Percentiles rank a stretch among this genome's conserved stretches.
These are phyloP conservation scores for Mantis religiosa DNA, from an alignment of 2,888 invertebrate species.

Conservation along the genomic window DNA sequence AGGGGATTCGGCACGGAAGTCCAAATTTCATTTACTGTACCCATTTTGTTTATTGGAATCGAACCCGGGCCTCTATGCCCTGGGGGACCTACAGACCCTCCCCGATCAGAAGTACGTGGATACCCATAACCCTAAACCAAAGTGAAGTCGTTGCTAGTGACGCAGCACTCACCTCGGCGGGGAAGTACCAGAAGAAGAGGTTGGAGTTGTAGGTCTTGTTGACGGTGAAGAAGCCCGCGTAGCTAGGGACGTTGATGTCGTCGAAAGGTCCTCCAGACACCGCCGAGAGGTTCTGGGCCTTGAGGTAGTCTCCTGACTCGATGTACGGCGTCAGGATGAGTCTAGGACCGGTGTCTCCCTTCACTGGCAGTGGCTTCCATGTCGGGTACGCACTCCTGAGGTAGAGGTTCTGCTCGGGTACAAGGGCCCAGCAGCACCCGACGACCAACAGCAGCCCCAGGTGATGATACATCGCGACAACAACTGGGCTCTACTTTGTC, in stretches of 20 bases:
- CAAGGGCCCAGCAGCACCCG: too few relatives aligned
- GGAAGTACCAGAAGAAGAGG: constrained; percentile 52
- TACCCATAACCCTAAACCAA: too few relatives aligned
- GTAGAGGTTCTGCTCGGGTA: not conserved
- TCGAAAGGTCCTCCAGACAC: constrained; percentile 46
- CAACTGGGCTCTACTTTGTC: too few relatives aligned
- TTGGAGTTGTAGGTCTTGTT: constrained; percentile 45
- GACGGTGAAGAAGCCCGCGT: constrained; percentile 48
- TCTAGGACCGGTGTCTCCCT: constrained; percentile 47
- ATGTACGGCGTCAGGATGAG: constrained; percentile 55
- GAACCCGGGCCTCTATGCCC: too few relatives aligned
- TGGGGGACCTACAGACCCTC: too few relatives aligned
- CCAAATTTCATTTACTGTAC: too few relatives aligned
- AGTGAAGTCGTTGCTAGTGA: too few relatives aligned
- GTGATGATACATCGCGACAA: too few relatives aligned
- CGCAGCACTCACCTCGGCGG: constrained; percentile 42
- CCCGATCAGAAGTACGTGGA: too few relatives aligned
- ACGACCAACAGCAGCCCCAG: too few relatives aligned
- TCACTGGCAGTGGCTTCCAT: not conserved
- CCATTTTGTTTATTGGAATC: too few relatives aligned
- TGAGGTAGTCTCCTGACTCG: constrained; percentile 50
- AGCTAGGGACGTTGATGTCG: constrained; percentile 47
- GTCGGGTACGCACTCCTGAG: not conserved
- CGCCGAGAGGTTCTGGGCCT: constrained; percentile 48
- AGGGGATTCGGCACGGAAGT: too few relatives aligned